Evolutionary conservation across 2,113 vertebrate genomes (phyloP).

Genomic region (Clupea harengus): DNA sequence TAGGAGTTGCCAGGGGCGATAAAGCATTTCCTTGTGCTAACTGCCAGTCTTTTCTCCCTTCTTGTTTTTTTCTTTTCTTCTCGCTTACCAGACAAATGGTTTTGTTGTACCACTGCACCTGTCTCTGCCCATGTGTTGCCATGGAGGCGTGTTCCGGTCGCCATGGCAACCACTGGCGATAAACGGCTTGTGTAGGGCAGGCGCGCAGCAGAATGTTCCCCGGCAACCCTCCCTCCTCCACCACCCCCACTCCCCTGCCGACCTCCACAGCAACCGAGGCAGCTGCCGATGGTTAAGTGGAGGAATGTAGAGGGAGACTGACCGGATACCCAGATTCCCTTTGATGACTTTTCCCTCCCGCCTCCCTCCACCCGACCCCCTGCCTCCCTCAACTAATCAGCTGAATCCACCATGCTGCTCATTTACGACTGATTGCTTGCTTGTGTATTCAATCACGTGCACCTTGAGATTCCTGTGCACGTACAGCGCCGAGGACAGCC

Average conservation of each 20-base stretch:
- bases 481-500: neutral
- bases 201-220: neutral
- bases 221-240: neutral
- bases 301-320: constrained; percentile 29
- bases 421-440: constrained; percentile 1
- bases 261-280: neutral
- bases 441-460: constrained; percentile 7
- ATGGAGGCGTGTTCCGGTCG: constrained; percentile 40
- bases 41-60: constrained; percentile 26
- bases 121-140: constrained; percentile 42
- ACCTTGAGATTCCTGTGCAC: neutral
- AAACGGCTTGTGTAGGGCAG: constrained; percentile 34
- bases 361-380: neutral
- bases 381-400: neutral
- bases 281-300: constrained; percentile 6
- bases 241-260: constrained; percentile 4
- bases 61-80: constrained; percentile 14
- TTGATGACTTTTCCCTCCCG: neutral
- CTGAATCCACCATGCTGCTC: constrained; percentile 7
- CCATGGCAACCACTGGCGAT: constrained; percentile 34
- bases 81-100: constrained; percentile 35
- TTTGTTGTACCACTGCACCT: constrained; percentile 41
- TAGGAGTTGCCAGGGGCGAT: constrained; percentile 27
- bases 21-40: constrained; percentile 32
- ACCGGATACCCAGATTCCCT: constrained; percentile 17